Base-by-base conservation (phyloP, 2,113 vertebrate species). In the Tyrannus savana region DNA sequence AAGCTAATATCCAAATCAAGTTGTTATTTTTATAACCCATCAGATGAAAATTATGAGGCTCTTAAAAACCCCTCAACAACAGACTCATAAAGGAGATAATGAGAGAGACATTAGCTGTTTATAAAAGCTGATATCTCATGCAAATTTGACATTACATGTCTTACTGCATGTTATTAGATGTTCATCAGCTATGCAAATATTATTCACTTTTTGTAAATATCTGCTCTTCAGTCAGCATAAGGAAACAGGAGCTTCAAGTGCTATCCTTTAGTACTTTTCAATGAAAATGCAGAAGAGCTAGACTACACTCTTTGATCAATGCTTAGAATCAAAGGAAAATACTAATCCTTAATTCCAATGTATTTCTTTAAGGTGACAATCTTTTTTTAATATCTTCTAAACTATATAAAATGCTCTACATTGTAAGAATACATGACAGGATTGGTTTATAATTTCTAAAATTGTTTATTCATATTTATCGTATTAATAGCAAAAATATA, bases 71-170 rank as follows among this genome's bases (percentile, higher is more conserved):
- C 74, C 62, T 91, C 79, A 92, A 84, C 78, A 89, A 90, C 50
- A 91, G 77, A 56, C 47, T 97, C 66, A 55, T 95, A 92, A 96
- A 87, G 55, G 63, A 77, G 44, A 96, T 96, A 97, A 98, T 97
- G 93, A 97, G 84, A 95, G 96, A 96, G 73, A 87, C 68, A 94
- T 97, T 95, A 96, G 59, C 68, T 96, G 74, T 92, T 96, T 95
- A 95, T 96, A 96, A 95, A 90, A 97, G 71, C 89, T 95, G 96
- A 80, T 96, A 89, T 66, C 73, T 97, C 92, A 96, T 95, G 87
- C 78, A 97, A 95, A 97, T 96, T 91, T 97, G 92, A 88, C 94
- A 60, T 89, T 95, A 92, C 58, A 56, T 87, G 27, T 96, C 90
- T 97, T 96, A 60, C 52, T 93, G 59, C 78, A 87, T 86, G 75